Evolutionary conservation across 2,113 vertebrate species (phyloP).

Genomic region (Gadus chalcogrammus): DNA sequence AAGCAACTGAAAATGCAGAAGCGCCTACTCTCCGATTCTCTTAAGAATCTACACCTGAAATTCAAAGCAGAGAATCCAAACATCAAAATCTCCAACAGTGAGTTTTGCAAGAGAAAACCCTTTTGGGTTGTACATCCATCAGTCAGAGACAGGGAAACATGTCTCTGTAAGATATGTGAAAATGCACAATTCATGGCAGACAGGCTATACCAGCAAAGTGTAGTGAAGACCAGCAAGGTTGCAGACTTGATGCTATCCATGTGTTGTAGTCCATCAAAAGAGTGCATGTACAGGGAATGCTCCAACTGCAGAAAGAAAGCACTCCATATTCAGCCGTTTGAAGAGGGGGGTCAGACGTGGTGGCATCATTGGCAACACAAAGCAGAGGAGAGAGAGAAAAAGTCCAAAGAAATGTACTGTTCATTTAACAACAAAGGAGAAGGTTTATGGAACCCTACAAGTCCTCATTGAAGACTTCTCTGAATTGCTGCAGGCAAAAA

Average conservation of each 20-base stretch:
- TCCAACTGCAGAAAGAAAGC: neutral
- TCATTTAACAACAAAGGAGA: slow-evolving; percentile 9
- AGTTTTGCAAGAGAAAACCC: slow-evolving; percentile 7
- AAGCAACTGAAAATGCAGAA: slow-evolving; percentile 7
- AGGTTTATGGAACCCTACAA: slow-evolving; percentile 8
- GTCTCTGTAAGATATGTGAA: slow-evolving; percentile 6
- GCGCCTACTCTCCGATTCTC: slow-evolving; percentile 5
- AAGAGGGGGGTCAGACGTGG: slow-evolving; percentile 3
- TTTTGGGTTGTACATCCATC: slow-evolving; percentile 8
- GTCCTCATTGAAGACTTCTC: slow-evolving; percentile 4
- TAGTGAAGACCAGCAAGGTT: slow-evolving; percentile 7
- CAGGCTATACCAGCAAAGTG: slow-evolving; percentile 8
- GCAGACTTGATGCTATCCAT: slow-evolving; percentile 3
- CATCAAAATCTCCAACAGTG: slow-evolving; percentile 1
- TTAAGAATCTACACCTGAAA: slow-evolving; percentile 13
- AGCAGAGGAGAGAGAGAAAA: slow-evolving; percentile 1
- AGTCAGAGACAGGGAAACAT: slow-evolving; percentile 2
- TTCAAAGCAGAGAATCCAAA: slow-evolving; percentile 4
- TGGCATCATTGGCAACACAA: slow-evolving; percentile 10
- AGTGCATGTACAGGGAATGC: slow-evolving; percentile 11
- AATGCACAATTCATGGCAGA: slow-evolving; percentile 7
- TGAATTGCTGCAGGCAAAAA: slow-evolving; percentile 5
- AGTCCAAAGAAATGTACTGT: slow-evolving; percentile 9
- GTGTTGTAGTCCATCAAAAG: slow-evolving; percentile 4
- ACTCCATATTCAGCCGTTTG: neutral